A percentile compares a stretch with the other conserved stretches of the same genome.
phyloP scores from a whole-genome alignment of 2,888 invertebrate genomes.

The Ceraclea dissimilis region DNA sequence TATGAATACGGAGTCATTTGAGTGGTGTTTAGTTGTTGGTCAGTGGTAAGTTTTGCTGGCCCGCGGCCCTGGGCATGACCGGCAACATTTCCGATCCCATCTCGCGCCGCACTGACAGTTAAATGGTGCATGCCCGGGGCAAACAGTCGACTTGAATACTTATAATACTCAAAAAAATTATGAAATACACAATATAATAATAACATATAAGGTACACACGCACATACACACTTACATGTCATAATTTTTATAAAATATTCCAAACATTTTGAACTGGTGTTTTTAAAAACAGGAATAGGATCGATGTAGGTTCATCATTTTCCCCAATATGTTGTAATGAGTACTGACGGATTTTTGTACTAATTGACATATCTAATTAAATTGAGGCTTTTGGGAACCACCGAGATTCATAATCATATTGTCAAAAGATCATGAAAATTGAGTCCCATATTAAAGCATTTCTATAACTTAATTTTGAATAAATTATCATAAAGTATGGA shows the following conservation, averaged over 20 bases:
- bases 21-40: constrained; percentile 7
- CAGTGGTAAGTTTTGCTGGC: constrained; percentile 10
- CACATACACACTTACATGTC: neutral
- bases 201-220: neutral
- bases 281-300: neutral
- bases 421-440: too few species aligned
- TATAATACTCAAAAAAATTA: constrained; percentile 1
- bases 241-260: neutral
- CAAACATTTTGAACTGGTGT: neutral
- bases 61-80: constrained; percentile 20
- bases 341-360: too few species aligned
- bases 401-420: too few species aligned
- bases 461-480: too few species aligned
- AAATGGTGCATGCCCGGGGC: constrained; percentile 17
- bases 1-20: neutral
- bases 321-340: too few species aligned
- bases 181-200: constrained; percentile 2
- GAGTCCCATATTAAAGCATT: too few species aligned
- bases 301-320: too few species aligned
- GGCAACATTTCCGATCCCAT: constrained; percentile 23
- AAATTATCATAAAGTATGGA: too few species aligned
- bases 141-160: constrained; percentile 3
- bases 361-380: too few species aligned
- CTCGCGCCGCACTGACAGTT: constrained; percentile 24
- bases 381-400: too few species aligned